phyloP scores from a whole-genome alignment of 2,888 invertebrate genomes.

The Eristalinus aeneus region DNA sequence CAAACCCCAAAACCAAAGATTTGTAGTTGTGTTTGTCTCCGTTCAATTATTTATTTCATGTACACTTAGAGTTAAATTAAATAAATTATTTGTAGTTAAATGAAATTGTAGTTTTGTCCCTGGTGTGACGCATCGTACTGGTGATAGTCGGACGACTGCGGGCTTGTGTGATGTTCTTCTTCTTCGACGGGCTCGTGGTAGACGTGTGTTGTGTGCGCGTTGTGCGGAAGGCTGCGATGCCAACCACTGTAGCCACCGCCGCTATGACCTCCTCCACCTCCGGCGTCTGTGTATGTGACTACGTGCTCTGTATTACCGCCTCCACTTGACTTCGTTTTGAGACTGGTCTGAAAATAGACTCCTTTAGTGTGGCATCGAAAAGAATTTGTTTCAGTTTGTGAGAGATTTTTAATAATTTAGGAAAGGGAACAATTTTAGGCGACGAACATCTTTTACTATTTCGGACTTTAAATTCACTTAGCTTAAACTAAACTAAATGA shows the following conservation, averaged over 20 bases:
- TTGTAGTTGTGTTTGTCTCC: slow-evolving; percentile 66
- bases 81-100: slow-evolving; percentile 62
- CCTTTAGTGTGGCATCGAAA: slow-evolving; percentile 41
- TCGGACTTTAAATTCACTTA: no score
- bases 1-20: slow-evolving; percentile 74
- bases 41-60: slow-evolving; percentile 59
- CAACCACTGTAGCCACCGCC: slow-evolving; percentile 78
- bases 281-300: slow-evolving; percentile 80
- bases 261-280: slow-evolving; percentile 71
- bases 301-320: slow-evolving; percentile 81
- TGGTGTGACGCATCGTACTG: slow-evolving; percentile 27
- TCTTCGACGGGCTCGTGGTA: slow-evolving; percentile 11
- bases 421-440: no score
- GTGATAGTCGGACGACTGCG: slow-evolving; percentile 43
- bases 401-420: no score
- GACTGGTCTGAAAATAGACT: slow-evolving; percentile 81
- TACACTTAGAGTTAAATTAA: slow-evolving; percentile 52
- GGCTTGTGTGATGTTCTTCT: slow-evolving; percentile 37
- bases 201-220: background rate
- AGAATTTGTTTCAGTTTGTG: background rate
- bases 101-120: slow-evolving; percentile 45
- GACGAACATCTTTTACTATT: no score
- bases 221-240: slow-evolving; percentile 77
- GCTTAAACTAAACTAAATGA: no score
- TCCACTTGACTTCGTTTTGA: slow-evolving; percentile 83